Percentiles rank a stretch among this genome's conserved stretches.
Evolutionary conservation across 2,113 vertebrate genomes (phyloP).

Genomic region (Corydoras sp.): DNA sequence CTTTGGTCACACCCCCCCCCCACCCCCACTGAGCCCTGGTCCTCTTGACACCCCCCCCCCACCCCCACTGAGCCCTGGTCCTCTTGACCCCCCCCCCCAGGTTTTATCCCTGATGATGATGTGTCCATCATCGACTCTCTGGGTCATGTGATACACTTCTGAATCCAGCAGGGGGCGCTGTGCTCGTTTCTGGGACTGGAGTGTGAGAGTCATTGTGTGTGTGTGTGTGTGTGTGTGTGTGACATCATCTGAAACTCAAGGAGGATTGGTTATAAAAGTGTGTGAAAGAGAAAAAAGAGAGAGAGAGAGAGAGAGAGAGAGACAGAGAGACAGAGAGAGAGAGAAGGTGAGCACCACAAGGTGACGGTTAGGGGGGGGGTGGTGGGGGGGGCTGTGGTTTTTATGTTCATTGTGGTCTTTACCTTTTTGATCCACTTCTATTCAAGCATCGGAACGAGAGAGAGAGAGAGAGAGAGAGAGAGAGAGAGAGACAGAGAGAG

Average conservation of each 20-base stretch:
- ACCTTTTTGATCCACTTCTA: slow-evolving; percentile 99
- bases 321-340: slow-evolving; percentile 63
- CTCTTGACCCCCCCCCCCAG: too few species aligned
- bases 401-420: slow-evolving; percentile 88
- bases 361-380: slow-evolving; percentile 70
- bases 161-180: too few species aligned
- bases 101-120: too few species aligned
- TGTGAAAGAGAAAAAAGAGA: slow-evolving; percentile 1
- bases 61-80: too few species aligned
- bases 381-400: slow-evolving; percentile 71
- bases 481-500: slow-evolving; percentile 48
- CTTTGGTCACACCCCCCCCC: too few species aligned
- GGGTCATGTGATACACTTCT: too few species aligned
- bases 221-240: slow-evolving; percentile 43
- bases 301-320: slow-evolving; percentile 1
- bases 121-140: too few species aligned
- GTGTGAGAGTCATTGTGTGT: too few species aligned
- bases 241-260: slow-evolving; percentile 67
- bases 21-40: too few species aligned
- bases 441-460: slow-evolving; percentile 94
- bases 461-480: slow-evolving; percentile 38
- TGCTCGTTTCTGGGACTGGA: too few species aligned
- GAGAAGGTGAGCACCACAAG: slow-evolving; percentile 86
- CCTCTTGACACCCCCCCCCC: too few species aligned
- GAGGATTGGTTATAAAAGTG: slow-evolving; percentile 67